Evolutionary conservation across 2,888 invertebrate species (phyloP), one percentile per base, ranked within the genome.

Genomic region (Macaria notata): DNA sequence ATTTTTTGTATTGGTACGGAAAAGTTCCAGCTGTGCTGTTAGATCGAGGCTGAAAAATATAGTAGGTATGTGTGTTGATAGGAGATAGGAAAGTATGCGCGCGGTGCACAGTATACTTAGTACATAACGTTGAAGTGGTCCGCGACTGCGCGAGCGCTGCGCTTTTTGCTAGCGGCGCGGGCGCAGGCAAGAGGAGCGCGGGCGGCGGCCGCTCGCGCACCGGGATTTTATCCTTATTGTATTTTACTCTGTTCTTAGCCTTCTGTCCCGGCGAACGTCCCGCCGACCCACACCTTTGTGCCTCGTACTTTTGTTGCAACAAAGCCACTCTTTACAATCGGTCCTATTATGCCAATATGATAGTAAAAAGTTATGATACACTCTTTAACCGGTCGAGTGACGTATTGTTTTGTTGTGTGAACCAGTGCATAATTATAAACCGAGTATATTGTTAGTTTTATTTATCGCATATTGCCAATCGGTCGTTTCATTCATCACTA

Each of bases 201-300:
- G 66, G 69, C 72, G 71, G 65, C 62, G 66, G 69, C 65, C 57
- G 60, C 72, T 70, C 73, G 59, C 73, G 70, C 74, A 79, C 75
- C 79, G 80, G 80, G 79, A 79, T 78, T 76, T 81, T 80, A 80
- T 84, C 83, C 81, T 83, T 83, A 78, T 81, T 87, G 80, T 83
- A 80, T 83, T 84, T 85, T 89, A 88, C 85, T 89, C 85, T 75
- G 83, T 81, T 82, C 80, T 76, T 79, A 79, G 81, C 84, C 79
- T 81, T 82, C 83, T 76, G 78, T 78, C 78, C 75, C 75, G 77
- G 63, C 79, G 82, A 80, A 83, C 86, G 87, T 81, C 76, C 77
- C 75, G 69, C 69, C 69, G 64, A 71, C 69, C 68, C 70, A 70
- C 74, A 73, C 73, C 69, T 70, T 73, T 73, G 74, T 72, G 70